phyloP scores from a whole-genome alignment of 2,888 invertebrate species.

The Machimus atricapillus region DNA sequence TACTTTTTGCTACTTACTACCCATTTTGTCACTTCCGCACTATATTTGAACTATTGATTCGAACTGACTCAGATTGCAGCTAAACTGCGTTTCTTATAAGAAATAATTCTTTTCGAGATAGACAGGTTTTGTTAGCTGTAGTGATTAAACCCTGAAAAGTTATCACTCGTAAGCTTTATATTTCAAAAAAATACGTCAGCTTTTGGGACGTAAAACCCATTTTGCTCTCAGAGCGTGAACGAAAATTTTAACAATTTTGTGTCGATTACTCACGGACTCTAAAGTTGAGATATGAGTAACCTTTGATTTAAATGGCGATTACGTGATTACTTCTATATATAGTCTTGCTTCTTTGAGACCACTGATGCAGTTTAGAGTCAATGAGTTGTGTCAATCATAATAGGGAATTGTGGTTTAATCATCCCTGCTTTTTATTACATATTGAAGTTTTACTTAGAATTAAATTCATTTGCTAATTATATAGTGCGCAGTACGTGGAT shows the following conservation, averaged over 20 bases:
- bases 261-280: background rate
- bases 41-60: background rate
- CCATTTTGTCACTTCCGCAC: background rate
- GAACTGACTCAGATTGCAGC: background rate
- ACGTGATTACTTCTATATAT: background rate
- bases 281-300: background rate
- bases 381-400: background rate
- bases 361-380: background rate
- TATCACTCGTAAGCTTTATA: background rate
- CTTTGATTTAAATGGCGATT: background rate
- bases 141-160: background rate
- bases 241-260: background rate
- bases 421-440: background rate
- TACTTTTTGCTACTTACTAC: background rate
- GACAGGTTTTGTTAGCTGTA: background rate
- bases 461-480: background rate
- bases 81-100: background rate
- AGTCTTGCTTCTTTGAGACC: background rate
- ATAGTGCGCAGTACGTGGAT: background rate
- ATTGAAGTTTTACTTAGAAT: background rate
- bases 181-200: background rate
- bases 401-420: background rate
- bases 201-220: background rate
- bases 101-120: background rate
- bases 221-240: background rate